Percentiles rank a stretch among this genome's conserved stretches.
phyloP scores from a whole-genome alignment of 2,797 vertebrate genomes.

The Cirrhinus molitorella region DNA sequence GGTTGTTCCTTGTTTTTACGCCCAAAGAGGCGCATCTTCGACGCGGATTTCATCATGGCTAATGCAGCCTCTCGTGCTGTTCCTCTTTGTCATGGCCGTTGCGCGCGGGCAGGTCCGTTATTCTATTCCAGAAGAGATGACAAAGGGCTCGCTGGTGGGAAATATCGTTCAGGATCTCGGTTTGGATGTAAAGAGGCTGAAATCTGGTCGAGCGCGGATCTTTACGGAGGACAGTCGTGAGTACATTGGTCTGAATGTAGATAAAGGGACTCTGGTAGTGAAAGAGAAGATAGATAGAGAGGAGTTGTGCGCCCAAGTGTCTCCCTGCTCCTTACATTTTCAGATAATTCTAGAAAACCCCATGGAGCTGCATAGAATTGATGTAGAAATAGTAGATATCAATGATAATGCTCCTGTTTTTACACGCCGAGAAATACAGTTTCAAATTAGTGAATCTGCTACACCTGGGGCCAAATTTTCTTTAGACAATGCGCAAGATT shows the following conservation, averaged over 20 bases:
- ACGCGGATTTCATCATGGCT: slow-evolving; percentile 33
- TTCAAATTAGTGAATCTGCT: slow-evolving; percentile 63
- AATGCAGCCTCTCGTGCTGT: slow-evolving; percentile 31
- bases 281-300: slow-evolving; percentile 75
- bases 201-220: slow-evolving; percentile 68
- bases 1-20: slow-evolving; percentile 9
- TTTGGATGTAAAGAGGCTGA: slow-evolving; percentile 69
- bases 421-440: slow-evolving; percentile 62
- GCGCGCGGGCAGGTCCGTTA: slow-evolving; percentile 68
- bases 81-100: slow-evolving; percentile 41
- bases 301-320: slow-evolving; percentile 67
- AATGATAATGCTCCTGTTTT: slow-evolving; percentile 75
- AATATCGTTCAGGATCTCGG: slow-evolving; percentile 73
- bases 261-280: slow-evolving; percentile 69
- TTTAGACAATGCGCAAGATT: slow-evolving; percentile 52
- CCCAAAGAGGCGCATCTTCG: background rate
- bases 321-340: slow-evolving; percentile 70
- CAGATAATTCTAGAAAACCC: slow-evolving; percentile 75
- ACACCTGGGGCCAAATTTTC: slow-evolving; percentile 39
- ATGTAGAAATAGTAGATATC: slow-evolving; percentile 71
- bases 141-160: slow-evolving; percentile 73
- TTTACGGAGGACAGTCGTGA: slow-evolving; percentile 62
- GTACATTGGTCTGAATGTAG: slow-evolving; percentile 62
- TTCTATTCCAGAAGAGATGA: slow-evolving; percentile 72
- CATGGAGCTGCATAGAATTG: slow-evolving; percentile 74